Conservation (phyloP, 1,140 invertebrate species). For the Pristionchus pacificus region DNA sequence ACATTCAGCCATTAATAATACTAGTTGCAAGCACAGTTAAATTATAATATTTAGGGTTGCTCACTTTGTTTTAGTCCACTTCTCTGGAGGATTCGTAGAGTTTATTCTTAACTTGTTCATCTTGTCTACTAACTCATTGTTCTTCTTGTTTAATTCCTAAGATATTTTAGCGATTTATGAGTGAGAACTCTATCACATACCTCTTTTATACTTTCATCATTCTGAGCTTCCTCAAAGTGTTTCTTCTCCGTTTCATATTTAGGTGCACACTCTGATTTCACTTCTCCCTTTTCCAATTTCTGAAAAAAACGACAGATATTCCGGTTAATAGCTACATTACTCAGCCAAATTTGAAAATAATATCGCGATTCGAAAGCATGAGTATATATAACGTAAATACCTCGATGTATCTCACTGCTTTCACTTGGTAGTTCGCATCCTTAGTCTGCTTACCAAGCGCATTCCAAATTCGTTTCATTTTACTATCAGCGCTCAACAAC, state of each 20-base stretch:
- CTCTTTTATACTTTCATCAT: slow-evolving; percentile 25
- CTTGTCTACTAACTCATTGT: slow-evolving; percentile 40
- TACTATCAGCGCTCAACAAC: too few relatives aligned
- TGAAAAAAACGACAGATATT: too few relatives aligned
- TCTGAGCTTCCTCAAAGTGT: slow-evolving; percentile 15
- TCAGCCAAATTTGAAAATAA: too few relatives aligned
- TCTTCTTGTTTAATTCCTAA: slow-evolving; percentile 40
- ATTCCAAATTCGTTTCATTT: slow-evolving; percentile 27
- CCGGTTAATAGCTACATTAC: too few relatives aligned
- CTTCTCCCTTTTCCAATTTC: slow-evolving; percentile 18
- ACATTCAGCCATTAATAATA: background rate
- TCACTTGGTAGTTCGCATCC: slow-evolving; percentile 17
- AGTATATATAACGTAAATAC: slow-evolving; percentile 19
- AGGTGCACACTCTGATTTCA: slow-evolving; percentile 23
- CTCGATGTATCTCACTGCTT: slow-evolving; percentile 25
- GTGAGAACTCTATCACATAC: too few relatives aligned
- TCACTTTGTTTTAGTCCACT: slow-evolving; percentile 23
- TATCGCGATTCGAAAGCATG: slow-evolving; percentile 4
- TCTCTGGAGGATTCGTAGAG: slow-evolving; percentile 39
- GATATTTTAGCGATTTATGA: too few relatives aligned
- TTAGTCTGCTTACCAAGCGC: slow-evolving; percentile 18
- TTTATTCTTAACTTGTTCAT: slow-evolving; percentile 40
- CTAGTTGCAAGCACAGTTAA: slow-evolving; percentile 16
- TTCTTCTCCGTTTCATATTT: slow-evolving; percentile 32
- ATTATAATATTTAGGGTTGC: background rate